These are phyloP conservation scores for Leuciscus waleckii DNA, from an alignment of 2,797 vertebrate genomes.

Conservation along the genomic window DNA sequence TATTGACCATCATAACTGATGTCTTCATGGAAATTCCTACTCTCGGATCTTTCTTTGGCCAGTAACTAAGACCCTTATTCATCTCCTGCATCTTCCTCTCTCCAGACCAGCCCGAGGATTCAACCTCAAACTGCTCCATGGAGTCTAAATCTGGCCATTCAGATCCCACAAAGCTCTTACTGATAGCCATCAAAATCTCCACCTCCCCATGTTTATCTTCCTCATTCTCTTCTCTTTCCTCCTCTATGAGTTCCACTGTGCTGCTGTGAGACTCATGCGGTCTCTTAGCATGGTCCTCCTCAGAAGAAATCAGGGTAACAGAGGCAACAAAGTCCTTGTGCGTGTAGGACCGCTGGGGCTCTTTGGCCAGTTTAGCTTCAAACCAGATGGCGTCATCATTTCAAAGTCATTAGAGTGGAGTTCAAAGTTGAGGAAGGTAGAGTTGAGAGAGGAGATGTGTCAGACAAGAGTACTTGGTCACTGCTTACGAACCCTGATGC, in stretches of 20 bases:
- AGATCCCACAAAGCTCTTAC: not conserved
- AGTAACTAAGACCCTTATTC: not conserved
- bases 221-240: not conserved
- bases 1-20: not conserved
- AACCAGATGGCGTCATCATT: slow-evolving; percentile 14
- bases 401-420: not conserved
- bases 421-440: slow-evolving; percentile 27
- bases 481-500: slow-evolving; percentile 71
- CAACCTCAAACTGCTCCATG: not conserved
- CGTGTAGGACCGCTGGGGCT: not conserved
- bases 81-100: not conserved
- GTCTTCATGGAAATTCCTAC: not conserved
- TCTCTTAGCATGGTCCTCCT: not conserved
- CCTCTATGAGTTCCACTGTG: not conserved
- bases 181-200: slow-evolving; percentile 27
- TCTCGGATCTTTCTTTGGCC: not conserved
- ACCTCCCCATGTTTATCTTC: slow-evolving; percentile 21
- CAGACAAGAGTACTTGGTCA: slow-evolving; percentile 64
- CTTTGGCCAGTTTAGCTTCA: not conserved
- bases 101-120: not conserved
- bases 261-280: not conserved
- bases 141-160: not conserved
- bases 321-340: not conserved
- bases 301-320: not conserved
- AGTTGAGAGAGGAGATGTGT: slow-evolving; percentile 49